Evolutionary conservation across 1,140 invertebrate species (phyloP), one percentile per base, ranked within the genome.

Genomic region (Acromyrmex echinatior): DNA sequence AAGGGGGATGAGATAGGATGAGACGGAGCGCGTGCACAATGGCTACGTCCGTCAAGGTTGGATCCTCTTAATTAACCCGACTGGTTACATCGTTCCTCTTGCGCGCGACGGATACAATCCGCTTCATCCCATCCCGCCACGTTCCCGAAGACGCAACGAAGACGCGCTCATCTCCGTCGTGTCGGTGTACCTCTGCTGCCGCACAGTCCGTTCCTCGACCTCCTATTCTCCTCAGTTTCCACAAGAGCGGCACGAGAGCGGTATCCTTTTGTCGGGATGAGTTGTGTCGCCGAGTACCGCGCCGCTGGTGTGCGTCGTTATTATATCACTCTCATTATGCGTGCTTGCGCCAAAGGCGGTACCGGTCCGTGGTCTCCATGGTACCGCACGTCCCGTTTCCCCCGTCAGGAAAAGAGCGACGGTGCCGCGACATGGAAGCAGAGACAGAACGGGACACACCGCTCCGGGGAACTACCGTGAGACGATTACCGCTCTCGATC

Each of bases 11-110:
- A 16, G 66, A 70, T 9, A 39, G 35, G 21, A 39, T 12, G 66
- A 80, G 51, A 31, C 62, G 80, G 71, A 35, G 80, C 86, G 90
- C 71, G 77, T 87, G 88, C 86, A 91, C 90, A 91, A 91, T 91
- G 81, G 86, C 90, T 76, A 88, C 81, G 90, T 91, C 90, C 87
- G 90, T 91, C 90, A 91, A 91, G 87, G 88, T 89, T 91, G 90
- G 90, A 91, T 91, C 81, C 90, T 91, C 90, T 91, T 91, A 91
- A 91, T 91, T 91, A 91, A 91, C 90, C 91, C 90, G 90, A 91
- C 90, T 91, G 90, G 90, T 87, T 91, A 91, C 90, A 91, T 81
- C 87, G 87, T 91, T 89, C 74, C 87, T 91, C 73, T 80, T 89
- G 87, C 88, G 87, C 88, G 78, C 78, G 84, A 78, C 82, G 87